Evolutionary conservation across 2,888 invertebrate species (phyloP).

Genomic region (Lissocephala sabroskyi): DNA sequence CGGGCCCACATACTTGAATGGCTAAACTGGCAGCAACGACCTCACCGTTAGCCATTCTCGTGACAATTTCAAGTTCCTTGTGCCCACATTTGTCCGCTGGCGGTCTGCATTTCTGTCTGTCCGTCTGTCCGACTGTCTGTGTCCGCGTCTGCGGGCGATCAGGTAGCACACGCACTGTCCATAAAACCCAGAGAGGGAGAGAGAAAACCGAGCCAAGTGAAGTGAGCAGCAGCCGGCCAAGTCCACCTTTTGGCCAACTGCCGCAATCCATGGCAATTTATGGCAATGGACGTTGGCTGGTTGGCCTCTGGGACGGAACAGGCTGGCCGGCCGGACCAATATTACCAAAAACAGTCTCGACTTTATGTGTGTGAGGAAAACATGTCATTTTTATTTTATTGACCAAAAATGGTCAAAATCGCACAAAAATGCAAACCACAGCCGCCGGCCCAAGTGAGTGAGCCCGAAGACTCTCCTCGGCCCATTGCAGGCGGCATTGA

Average conservation of each 20-base stretch:
- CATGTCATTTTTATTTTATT: slow-evolving; percentile 64
- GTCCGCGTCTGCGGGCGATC: slow-evolving; percentile 4
- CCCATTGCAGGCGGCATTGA: not conserved
- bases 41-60: slow-evolving; percentile 51
- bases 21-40: slow-evolving; percentile 15
- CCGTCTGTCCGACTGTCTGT: too few species aligned
- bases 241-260: slow-evolving; percentile 24
- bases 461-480: slow-evolving; percentile 18
- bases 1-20: slow-evolving; percentile 7
- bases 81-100: slow-evolving; percentile 45
- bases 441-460: not conserved
- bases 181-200: slow-evolving; percentile 25
- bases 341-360: slow-evolving; percentile 54
- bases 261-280: slow-evolving; percentile 37
- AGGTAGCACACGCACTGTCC: slow-evolving; percentile 45
- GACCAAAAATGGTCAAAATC: slow-evolving; percentile 57
- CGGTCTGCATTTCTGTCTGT: too few species aligned
- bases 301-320: not conserved
- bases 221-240: slow-evolving; percentile 33
- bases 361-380: slow-evolving; percentile 57
- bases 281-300: slow-evolving; percentile 36
- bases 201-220: slow-evolving; percentile 27
- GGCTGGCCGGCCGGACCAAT: slow-evolving; percentile 12
- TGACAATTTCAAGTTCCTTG: slow-evolving; percentile 61
- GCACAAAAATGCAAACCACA: slow-evolving; percentile 20